A percentile compares a stretch with the other conserved stretches of the same genome.
These are phyloP conservation scores for Mixornis gularis DNA, from an alignment of 2,113 vertebrate species.

Conservation along the genomic window DNA sequence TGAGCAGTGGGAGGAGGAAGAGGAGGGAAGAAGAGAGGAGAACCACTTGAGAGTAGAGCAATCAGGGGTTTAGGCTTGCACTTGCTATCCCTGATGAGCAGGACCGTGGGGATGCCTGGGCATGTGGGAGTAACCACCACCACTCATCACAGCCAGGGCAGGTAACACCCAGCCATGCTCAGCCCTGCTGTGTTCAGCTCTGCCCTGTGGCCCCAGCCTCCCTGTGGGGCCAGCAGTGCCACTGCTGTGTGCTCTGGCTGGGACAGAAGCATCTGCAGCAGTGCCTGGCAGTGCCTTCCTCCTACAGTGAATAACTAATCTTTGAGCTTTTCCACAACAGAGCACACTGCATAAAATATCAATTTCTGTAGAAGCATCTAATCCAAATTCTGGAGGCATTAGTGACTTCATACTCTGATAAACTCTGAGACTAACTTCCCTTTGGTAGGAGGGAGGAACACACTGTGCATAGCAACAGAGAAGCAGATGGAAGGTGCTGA, in stretches of 20 bases:
- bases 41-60: neutral
- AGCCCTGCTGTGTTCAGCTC: neutral
- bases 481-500: neutral
- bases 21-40: neutral
- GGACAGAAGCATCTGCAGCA: neutral
- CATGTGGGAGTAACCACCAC: fast-evolving
- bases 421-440: neutral
- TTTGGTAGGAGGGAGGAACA: neutral
- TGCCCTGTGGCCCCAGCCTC: neutral
- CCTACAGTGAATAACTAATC: neutral
- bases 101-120: neutral
- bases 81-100: neutral
- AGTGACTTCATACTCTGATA: neutral
- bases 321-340: neutral
- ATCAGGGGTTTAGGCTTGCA: too few relatives aligned
- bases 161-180: fast-evolving
- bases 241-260: fast-evolving
- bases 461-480: neutral
- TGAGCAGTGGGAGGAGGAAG: neutral
- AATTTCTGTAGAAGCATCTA: neutral
- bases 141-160: neutral
- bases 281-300: neutral
- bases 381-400: neutral
- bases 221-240: neutral
- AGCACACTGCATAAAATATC: neutral